phyloP scores from a whole-genome alignment of 2,113 vertebrate genomes.

The Todiramphus chloris region DNA sequence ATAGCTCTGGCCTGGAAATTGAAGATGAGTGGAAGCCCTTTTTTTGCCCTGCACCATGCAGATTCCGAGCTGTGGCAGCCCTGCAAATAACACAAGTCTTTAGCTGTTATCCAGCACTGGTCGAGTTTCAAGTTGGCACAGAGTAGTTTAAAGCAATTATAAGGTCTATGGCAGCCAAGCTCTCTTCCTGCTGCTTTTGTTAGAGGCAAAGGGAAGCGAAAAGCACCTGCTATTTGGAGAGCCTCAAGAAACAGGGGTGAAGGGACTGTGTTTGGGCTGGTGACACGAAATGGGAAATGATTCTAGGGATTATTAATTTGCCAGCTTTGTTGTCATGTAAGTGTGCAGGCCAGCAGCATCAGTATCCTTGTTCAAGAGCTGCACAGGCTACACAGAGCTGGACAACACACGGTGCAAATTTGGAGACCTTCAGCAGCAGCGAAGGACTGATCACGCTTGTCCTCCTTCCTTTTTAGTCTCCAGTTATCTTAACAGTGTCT shows the following conservation, averaged over 20 bases:
- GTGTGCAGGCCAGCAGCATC: neutral
- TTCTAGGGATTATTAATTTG: neutral
- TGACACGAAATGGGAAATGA: neutral
- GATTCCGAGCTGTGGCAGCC: neutral
- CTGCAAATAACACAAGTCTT: neutral
- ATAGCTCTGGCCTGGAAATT: neutral
- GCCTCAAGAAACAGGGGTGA: neutral
- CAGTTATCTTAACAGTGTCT: neutral
- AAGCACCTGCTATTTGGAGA: neutral
- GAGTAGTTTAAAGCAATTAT: neutral
- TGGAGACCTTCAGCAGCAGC: neutral
- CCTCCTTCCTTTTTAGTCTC: neutral
- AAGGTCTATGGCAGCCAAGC: neutral
- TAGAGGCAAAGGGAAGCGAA: neutral
- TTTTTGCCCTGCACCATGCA: neutral
- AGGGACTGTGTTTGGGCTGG: neutral
- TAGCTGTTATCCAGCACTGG: neutral
- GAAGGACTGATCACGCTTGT: rapidly evolving
- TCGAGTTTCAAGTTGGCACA: neutral
- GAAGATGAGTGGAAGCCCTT: neutral
- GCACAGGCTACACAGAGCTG: neutral
- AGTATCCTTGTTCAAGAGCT: neutral
- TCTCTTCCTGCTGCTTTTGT: neutral
- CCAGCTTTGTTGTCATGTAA: rapidly evolving
- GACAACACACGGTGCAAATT: rapidly evolving